Evolutionary conservation across 2,797 vertebrate genomes (phyloP).

Genomic region (Trachops cirrhosus): DNA sequence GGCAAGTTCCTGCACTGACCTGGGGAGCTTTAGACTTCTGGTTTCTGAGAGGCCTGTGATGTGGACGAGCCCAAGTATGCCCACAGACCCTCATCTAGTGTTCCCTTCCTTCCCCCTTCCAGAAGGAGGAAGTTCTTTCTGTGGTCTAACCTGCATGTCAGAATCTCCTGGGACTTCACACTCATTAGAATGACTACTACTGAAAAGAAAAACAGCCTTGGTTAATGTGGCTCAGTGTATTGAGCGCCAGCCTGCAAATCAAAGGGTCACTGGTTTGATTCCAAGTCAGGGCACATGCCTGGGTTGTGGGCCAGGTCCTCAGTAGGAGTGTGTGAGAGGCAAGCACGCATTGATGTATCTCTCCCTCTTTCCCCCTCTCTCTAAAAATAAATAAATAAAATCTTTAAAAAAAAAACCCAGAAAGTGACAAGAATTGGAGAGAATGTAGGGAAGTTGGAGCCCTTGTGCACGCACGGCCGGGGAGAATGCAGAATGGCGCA

Average conservation of each 20-base stretch:
- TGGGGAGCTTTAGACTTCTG: neutral
- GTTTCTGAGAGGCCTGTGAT: neutral
- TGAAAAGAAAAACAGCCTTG: neutral
- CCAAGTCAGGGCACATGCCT: too few relatives aligned
- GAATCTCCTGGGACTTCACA: slow-evolving; percentile 36
- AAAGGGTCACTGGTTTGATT: too few relatives aligned
- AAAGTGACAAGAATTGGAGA: neutral
- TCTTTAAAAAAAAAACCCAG: neutral
- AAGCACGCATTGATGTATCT: too few relatives aligned
- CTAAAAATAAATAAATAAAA: too few relatives aligned
- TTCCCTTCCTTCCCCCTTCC: neutral
- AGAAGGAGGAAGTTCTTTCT: slow-evolving; percentile 33
- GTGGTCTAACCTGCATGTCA: slow-evolving; percentile 7
- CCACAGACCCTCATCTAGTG: neutral
- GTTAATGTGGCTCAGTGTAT: too few relatives aligned
- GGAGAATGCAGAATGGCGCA: neutral
- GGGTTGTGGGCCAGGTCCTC: too few relatives aligned
- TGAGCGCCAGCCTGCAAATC: too few relatives aligned
- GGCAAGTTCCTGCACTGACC: neutral
- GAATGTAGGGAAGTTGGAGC: neutral
- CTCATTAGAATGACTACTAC: neutral
- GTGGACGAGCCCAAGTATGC: neutral
- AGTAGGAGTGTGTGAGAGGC: too few relatives aligned
- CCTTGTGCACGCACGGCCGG: neutral
- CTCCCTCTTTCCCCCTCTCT: too few relatives aligned